Percentiles rank a stretch among this genome's conserved stretches.
Conservation (phyloP, 37 sponge, comb jelly and placozoan genomes). For the Theonella swinhoei region DNA sequence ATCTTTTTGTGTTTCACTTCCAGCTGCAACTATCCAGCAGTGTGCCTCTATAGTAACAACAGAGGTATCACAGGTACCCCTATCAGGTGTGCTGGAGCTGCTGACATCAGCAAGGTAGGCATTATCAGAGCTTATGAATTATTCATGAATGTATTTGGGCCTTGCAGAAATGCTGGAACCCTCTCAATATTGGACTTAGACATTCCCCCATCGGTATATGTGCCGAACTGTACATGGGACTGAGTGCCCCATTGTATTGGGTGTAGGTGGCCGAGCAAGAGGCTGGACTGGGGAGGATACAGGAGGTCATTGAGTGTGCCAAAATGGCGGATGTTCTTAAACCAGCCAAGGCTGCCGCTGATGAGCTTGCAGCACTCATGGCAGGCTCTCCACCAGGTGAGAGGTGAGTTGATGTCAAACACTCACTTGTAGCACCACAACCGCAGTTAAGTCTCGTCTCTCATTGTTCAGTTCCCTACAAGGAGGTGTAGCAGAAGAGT, state of each 20-base stretch:
- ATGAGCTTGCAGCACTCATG: slow-evolving; percentile 41
- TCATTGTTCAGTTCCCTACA: too few species aligned
- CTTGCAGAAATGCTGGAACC: slow-evolving; percentile 50
- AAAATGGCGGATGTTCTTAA: slow-evolving; percentile 75
- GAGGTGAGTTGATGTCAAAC: not conserved
- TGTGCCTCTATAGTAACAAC: slow-evolving; percentile 80
- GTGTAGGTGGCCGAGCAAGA: slow-evolving; percentile 77
- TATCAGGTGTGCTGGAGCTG: slow-evolving; percentile 77
- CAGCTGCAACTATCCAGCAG: slow-evolving; percentile 55
- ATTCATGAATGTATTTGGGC: not conserved
- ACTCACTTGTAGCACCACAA: not conserved
- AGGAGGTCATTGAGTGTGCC: slow-evolving; percentile 78
- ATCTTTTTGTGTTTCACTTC: not conserved
- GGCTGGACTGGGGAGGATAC: slow-evolving; percentile 75
- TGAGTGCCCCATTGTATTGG: too few species aligned
- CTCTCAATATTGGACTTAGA: slow-evolving; percentile 84
- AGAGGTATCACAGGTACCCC: slow-evolving; percentile 93
- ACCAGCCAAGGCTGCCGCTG: slow-evolving; percentile 76
- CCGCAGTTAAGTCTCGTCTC: not conserved
- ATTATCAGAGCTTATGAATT: not conserved
- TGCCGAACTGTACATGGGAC: too few species aligned
- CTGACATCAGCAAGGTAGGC: slow-evolving; percentile 77
- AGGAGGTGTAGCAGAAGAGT: slow-evolving; percentile 6
- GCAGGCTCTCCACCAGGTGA: slow-evolving; percentile 9
- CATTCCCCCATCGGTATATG: slow-evolving; percentile 77